Evolutionary conservation across 2,113 vertebrate genomes (phyloP).

Genomic region (Alouatta palliata): DNA sequence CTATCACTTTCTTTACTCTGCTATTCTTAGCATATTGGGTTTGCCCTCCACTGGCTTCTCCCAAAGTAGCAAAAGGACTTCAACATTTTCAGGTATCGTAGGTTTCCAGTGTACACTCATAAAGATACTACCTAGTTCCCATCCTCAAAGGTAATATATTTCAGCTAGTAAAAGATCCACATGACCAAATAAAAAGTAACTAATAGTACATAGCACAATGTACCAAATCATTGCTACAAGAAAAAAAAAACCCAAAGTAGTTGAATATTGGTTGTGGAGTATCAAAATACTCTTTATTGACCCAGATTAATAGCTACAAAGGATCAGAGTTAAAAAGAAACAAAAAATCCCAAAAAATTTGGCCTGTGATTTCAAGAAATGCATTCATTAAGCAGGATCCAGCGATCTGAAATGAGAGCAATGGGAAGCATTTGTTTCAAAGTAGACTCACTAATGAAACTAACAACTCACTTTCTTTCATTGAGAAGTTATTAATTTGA

Average conservation of each 20-base stretch:
- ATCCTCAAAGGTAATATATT: background rate
- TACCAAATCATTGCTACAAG: background rate
- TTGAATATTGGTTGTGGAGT: background rate
- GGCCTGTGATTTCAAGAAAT: background rate
- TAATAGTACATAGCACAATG: background rate
- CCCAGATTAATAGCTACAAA: background rate
- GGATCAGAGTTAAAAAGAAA: background rate
- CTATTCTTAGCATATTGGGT: background rate
- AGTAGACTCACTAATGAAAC: conserved; percentile 15
- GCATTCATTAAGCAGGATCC: background rate
- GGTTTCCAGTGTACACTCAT: background rate
- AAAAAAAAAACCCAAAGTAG: background rate
- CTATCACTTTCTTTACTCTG: background rate
- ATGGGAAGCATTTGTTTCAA: background rate
- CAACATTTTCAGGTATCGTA: background rate
- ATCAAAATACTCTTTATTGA: background rate
- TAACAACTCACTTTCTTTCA: background rate
- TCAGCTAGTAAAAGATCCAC: background rate
- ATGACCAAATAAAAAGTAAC: background rate
- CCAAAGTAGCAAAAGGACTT: background rate
- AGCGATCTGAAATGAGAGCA: background rate
- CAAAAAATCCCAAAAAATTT: background rate
- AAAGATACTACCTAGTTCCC: background rate
- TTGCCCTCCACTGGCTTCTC: background rate
- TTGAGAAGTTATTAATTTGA: background rate